Evolutionary conservation across 2,113 vertebrate genomes (phyloP).

Genomic region (Taurulus bubalis): DNA sequence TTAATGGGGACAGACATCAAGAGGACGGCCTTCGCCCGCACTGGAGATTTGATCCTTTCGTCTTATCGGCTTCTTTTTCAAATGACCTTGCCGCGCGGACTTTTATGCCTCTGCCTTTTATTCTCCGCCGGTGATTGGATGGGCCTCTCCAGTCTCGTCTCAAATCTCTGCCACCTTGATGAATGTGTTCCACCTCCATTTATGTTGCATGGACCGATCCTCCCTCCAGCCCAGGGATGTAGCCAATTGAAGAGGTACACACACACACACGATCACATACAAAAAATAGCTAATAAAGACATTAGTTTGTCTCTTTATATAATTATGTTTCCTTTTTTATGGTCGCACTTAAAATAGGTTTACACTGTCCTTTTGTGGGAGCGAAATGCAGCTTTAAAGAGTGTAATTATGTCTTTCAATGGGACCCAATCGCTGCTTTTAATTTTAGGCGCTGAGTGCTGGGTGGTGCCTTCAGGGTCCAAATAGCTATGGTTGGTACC

Average conservation of each 20-base stretch:
- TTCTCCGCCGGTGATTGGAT: conserved; percentile 73
- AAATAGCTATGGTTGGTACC: conserved; percentile 66
- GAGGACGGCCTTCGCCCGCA: conserved; percentile 50
- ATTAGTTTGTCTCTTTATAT: background rate
- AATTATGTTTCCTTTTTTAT: conserved; percentile 1
- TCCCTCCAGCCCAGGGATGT: conserved; percentile 13
- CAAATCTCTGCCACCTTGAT: conserved; percentile 74
- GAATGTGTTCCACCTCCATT: conserved; percentile 70
- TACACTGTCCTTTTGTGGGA: conserved; percentile 43
- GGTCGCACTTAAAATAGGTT: conserved; percentile 44
- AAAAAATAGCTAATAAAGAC: background rate
- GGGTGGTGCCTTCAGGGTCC: conserved; percentile 65
- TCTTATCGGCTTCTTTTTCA: conserved; percentile 79
- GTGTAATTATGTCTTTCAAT: conserved; percentile 66
- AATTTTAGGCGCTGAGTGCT: conserved; percentile 67
- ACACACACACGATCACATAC: background rate
- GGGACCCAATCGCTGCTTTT: conserved; percentile 73
- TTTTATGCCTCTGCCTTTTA: conserved; percentile 73
- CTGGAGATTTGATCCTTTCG: conserved; percentile 73
- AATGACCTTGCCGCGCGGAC: conserved; percentile 76
- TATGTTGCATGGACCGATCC: conserved; percentile 62
- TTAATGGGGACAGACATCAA: conserved; percentile 74
- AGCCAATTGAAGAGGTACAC: conserved; percentile 9
- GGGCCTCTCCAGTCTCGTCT: conserved; percentile 69
- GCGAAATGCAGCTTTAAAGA: conserved; percentile 65